Evolutionary conservation across 2,888 invertebrate species (phyloP).

Genomic region (Temnothorax unifasciatus): DNA sequence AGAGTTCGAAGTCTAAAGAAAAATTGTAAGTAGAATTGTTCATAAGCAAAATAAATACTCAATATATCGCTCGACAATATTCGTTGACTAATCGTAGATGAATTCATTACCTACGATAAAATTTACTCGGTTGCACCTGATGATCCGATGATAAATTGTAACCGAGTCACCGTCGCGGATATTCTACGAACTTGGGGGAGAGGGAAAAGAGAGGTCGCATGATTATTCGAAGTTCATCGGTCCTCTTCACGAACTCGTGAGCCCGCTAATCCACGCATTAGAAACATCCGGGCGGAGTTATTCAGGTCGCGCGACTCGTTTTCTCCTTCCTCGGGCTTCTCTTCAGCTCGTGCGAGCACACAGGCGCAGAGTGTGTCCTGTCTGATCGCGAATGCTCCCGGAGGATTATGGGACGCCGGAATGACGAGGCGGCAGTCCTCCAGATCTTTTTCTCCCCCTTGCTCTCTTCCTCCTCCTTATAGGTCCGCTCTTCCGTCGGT

Average conservation of each 20-base stretch:
- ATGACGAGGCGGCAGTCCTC: conserved; percentile 65
- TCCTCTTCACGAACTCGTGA: conserved; percentile 74
- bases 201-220: conserved; percentile 40
- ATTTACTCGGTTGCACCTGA: conserved; percentile 42
- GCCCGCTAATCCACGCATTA: conserved; percentile 80
- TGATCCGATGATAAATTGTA: conserved; percentile 34
- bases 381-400: conserved; percentile 82
- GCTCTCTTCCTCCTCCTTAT: conserved; percentile 21
- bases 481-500: conserved; percentile 73
- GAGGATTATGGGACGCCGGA: conserved; percentile 81
- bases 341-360: conserved; percentile 45
- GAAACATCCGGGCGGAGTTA: conserved; percentile 81
- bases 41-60: background rate
- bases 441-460: conserved; percentile 48
- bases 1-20: too few species aligned
- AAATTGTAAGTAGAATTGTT: background rate
- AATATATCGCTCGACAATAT: background rate
- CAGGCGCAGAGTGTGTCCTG: conserved; percentile 69
- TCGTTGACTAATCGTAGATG: background rate
- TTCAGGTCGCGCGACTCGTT: conserved; percentile 76
- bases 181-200: conserved; percentile 14
- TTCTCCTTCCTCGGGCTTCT: conserved; percentile 63
- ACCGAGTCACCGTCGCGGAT: background rate
- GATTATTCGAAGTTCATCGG: conserved; percentile 78
- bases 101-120: background rate